Base-by-base conservation (phyloP, 2,113 vertebrate genomes). In the Nannospalax galili region DNA sequence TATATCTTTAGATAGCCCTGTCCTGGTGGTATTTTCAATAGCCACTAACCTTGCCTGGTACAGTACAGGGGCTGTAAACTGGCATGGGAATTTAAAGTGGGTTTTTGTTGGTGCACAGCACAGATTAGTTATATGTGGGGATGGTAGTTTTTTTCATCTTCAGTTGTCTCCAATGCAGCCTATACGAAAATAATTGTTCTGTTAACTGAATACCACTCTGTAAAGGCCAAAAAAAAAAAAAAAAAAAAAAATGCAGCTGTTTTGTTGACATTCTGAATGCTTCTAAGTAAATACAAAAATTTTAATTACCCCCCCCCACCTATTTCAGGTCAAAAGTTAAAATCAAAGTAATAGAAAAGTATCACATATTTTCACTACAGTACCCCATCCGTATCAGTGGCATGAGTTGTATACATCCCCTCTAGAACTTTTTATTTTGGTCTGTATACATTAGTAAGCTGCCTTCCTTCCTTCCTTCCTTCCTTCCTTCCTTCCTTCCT, bases 201-300 rank as follows among this genome's bases (percentile, higher is more conserved):
- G 48, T 52, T 52, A 52, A 52, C 48, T 52, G 48, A 52, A 52
- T 52, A 52, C 48, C 48, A 52, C 48, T 52, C 48, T 52, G 48
- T 52, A 52, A 52, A n/a, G n/a, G n/a, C n/a, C n/a, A n/a, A n/a
- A n/a, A n/a, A n/a, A n/a, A n/a, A n/a, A n/a, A n/a, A n/a, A n/a
- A 99, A 99, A 99, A 99, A 97, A 96, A 97, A 98, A 99, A 98
- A 99, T 99, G 98, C 99, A 99, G 98, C 98, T 99, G 98, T 99
- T 99, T 99, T 99, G 99, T 99, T 98, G 99, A 99, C 99, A 99
- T 99, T 99, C 98, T 99, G 98, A 99, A 99, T 99, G 99, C 99
- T 99, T 99, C 99, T 98, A 98, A 99, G 99, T 99, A 99, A 99
- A 99, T 62, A 62, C 60, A 99, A 97, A n/a, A n/a, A n/a, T n/a